phyloP scores from a whole-genome alignment of 2,113 vertebrate species.

The Pampusana beccarii region DNA sequence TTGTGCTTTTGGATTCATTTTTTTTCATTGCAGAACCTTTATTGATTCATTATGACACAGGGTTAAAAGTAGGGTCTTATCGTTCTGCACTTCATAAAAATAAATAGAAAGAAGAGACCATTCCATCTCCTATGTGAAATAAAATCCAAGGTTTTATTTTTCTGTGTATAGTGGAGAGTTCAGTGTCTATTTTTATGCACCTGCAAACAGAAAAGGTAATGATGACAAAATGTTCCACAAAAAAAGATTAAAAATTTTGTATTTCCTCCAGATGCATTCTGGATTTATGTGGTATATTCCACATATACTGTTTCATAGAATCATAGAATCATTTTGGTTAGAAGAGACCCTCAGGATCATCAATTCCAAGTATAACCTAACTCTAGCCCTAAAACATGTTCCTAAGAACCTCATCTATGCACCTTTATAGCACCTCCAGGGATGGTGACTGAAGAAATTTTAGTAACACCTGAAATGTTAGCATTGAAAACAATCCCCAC shows the following conservation, averaged over 20 bases:
- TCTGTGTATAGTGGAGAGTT: not conserved
- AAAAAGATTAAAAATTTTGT: not conserved
- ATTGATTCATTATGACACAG: constrained; percentile 18
- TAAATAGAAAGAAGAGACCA: not conserved
- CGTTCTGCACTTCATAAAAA: constrained; percentile 6
- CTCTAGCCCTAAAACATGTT: too few relatives aligned
- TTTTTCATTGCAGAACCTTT: constrained; percentile 4
- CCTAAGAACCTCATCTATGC: too few relatives aligned
- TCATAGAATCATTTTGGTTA: too few relatives aligned
- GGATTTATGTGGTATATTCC: not conserved
- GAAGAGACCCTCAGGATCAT: too few relatives aligned
- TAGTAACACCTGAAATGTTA: not conserved
- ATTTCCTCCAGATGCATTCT: not conserved
- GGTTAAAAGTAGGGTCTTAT: constrained; percentile 29
- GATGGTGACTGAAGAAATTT: not conserved
- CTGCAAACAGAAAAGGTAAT: not conserved
- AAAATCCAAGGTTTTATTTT: not conserved
- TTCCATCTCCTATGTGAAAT: not conserved
- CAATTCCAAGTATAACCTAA: too few relatives aligned
- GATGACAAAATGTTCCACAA: not conserved
- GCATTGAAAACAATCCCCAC: not conserved
- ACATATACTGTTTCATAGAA: not conserved
- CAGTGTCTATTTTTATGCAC: not conserved
- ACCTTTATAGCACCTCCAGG: too few relatives aligned
- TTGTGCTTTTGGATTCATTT: not conserved